phyloP scores from a whole-genome alignment of 2,888 invertebrate species.

The Brenthis daphne region DNA sequence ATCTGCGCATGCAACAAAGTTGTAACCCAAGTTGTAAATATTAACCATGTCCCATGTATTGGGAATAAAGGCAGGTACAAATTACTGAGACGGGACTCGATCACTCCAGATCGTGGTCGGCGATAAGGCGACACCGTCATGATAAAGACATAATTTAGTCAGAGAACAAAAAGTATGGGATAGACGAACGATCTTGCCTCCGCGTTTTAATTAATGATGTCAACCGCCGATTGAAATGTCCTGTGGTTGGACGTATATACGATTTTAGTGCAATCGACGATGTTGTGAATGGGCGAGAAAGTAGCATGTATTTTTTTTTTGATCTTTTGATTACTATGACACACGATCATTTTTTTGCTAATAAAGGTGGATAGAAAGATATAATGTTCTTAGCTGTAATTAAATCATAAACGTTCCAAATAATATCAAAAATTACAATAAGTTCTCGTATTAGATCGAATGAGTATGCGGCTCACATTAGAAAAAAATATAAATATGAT shows the following conservation, averaged over 20 bases:
- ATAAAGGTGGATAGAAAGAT: too few relatives aligned
- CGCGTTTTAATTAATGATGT: constrained; percentile 73
- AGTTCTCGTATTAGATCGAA: too few relatives aligned
- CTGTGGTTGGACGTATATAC: constrained; percentile 44
- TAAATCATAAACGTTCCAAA: too few relatives aligned
- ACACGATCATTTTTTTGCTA: too few relatives aligned
- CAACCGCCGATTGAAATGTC: constrained; percentile 66
- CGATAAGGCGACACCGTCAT: constrained; percentile 68
- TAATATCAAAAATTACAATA: too few relatives aligned
- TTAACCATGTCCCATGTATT: constrained; percentile 51
- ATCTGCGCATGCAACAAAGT: constrained; percentile 19
- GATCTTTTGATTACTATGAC: too few relatives aligned
- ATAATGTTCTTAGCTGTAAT: too few relatives aligned
- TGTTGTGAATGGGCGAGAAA: neutral
- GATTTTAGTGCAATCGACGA: constrained; percentile 22
- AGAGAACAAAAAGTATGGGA: constrained; percentile 69
- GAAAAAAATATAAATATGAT: too few relatives aligned
- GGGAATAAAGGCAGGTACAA: constrained; percentile 70
- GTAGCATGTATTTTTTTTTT: too few relatives aligned
- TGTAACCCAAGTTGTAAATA: constrained; percentile 41
- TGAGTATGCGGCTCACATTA: too few relatives aligned
- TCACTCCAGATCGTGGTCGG: constrained; percentile 71
- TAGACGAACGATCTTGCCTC: constrained; percentile 73
- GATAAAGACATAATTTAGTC: constrained; percentile 81
- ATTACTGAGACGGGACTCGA: constrained; percentile 69